Evolutionary conservation across 2,113 vertebrate species (phyloP).

Genomic region (Hystrix brachyura): DNA sequence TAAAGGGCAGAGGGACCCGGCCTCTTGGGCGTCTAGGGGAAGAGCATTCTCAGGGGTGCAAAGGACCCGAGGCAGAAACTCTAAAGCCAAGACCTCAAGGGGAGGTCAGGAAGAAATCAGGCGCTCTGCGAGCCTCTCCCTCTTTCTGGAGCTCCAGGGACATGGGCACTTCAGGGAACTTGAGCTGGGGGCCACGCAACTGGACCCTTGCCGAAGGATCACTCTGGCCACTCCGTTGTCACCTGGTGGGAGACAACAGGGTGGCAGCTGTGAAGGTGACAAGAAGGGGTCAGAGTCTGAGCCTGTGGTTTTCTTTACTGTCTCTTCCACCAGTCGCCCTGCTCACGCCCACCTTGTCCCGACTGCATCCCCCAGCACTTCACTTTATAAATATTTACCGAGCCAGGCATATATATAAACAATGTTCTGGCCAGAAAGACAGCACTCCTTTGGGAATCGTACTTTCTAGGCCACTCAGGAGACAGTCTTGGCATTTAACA

Average conservation of each 20-base stretch:
- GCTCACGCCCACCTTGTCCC: background rate
- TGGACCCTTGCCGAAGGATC: background rate
- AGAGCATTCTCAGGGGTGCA: background rate
- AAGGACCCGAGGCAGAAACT: background rate
- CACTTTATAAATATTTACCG: constrained; percentile 41
- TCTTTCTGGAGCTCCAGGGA: background rate
- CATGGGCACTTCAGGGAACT: rapidly evolving
- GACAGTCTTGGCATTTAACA: background rate
- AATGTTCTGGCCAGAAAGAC: background rate
- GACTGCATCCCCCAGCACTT: background rate
- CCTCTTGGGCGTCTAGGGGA: rapidly evolving
- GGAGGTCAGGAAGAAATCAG: background rate
- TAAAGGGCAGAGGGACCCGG: background rate
- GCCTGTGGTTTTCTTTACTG: background rate
- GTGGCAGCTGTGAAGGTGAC: background rate
- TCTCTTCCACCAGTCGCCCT: rapidly evolving
- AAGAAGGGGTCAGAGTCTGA: background rate
- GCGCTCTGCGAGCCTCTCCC: too few species aligned
- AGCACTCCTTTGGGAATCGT: background rate
- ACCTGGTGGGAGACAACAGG: rapidly evolving
- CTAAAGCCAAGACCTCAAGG: rapidly evolving
- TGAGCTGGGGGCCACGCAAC: background rate
- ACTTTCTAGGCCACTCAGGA: background rate
- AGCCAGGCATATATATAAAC: constrained; percentile 2
- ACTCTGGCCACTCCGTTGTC: background rate